Evolutionary conservation across 2,888 invertebrate species (phyloP).

Genomic region (Pterobdella sp.): DNA sequence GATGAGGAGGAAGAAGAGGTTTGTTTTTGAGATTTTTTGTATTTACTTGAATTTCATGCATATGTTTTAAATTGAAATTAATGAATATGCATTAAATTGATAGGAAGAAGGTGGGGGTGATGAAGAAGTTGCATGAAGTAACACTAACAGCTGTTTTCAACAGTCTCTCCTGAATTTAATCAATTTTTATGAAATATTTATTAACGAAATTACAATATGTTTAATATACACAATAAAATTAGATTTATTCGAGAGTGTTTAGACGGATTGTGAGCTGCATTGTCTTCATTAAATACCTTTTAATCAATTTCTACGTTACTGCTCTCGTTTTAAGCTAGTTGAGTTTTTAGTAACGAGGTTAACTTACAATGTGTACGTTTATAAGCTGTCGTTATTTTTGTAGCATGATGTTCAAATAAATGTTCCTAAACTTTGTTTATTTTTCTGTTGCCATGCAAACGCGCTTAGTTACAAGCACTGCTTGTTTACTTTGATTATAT

Average conservation of each 20-base stretch:
- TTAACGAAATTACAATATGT: too few species aligned
- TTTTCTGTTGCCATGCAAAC: neutral
- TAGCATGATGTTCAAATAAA: conserved; percentile 11
- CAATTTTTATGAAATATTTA: too few species aligned
- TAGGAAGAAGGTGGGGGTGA: conserved; percentile 26
- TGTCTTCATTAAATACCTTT: too few species aligned
- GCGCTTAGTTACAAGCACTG: neutral
- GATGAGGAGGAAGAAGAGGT: conserved; percentile 33
- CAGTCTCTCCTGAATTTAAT: too few species aligned
- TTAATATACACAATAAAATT: too few species aligned
- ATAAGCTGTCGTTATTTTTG: neutral
- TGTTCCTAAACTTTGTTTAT: neutral
- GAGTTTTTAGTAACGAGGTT: too few species aligned
- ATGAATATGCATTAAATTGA: neutral
- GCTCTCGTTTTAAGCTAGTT: too few species aligned
- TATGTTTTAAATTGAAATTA: neutral
- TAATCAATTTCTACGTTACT: too few species aligned
- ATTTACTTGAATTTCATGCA: neutral
- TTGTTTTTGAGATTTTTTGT: neutral
- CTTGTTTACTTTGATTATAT: neutral
- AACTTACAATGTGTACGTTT: neutral
- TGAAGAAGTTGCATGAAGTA: conserved; percentile 18
- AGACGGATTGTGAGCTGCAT: too few species aligned
- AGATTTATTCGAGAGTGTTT: too few species aligned
- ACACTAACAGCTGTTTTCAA: neutral